Conservation (phyloP, 1,140 invertebrate species). For the Cyphomyrmex costatus region DNA sequence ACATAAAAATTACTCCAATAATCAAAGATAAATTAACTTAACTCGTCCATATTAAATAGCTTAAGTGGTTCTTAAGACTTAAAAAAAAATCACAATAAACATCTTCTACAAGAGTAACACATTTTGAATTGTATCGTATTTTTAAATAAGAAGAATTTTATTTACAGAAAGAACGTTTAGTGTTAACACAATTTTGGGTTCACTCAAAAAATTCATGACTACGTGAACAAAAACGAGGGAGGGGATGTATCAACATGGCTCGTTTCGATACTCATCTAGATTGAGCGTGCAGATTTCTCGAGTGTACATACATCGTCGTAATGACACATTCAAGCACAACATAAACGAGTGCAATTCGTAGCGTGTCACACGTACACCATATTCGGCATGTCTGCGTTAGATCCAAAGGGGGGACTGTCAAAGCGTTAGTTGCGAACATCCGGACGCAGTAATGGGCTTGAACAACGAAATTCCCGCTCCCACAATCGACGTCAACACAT, state of each 20-base stretch:
- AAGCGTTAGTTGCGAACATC: constrained; percentile 77
- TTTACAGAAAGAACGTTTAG: no score
- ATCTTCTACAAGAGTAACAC: no score
- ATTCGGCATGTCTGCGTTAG: constrained; percentile 2
- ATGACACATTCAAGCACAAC: background rate
- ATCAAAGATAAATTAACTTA: no score
- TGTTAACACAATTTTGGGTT: background rate
- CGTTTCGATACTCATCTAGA: constrained; percentile 22
- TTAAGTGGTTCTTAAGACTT: no score
- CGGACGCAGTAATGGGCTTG: constrained; percentile 72
- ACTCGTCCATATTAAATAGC: no score
- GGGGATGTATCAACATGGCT: background rate
- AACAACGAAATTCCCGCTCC: constrained; percentile 64
- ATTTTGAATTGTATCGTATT: no score
- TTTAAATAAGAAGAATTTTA: no score
- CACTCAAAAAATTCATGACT: background rate
- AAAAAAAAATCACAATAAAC: no score
- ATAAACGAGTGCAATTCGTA: background rate
- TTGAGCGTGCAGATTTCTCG: constrained; percentile 20
- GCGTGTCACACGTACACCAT: background rate
- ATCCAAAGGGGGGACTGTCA: constrained; percentile 54
- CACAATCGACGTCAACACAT: constrained; percentile 40
- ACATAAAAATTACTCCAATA: no score
- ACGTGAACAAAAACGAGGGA: background rate
- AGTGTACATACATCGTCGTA: background rate